Percentiles rank a stretch among this genome's conserved stretches.
Conservation (phyloP, 2,888 invertebrate genomes). For the Diplolepis rosae region DNA sequence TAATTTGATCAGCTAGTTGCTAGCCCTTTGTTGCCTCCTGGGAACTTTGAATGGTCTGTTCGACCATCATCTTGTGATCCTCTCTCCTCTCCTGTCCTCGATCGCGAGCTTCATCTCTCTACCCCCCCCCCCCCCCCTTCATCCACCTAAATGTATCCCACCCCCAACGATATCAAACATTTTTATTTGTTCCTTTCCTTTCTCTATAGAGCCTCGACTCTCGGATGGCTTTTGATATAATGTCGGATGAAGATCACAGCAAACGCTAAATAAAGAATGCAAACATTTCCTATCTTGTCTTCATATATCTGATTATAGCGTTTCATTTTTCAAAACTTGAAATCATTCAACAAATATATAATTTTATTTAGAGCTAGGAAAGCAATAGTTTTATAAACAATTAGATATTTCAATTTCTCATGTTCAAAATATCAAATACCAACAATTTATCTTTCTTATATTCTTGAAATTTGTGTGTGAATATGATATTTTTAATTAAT, state of each 20-base stretch:
- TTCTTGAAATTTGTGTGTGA: too few relatives aligned
- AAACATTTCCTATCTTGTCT: conserved; percentile 39
- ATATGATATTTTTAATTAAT: too few relatives aligned
- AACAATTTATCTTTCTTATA: too few relatives aligned
- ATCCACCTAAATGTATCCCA: conserved; percentile 49
- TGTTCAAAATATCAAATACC: too few relatives aligned
- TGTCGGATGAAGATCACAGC: conserved; percentile 53
- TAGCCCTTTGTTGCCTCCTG: conserved; percentile 73
- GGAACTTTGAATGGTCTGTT: conserved; percentile 71
- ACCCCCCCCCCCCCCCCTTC: conserved; percentile 31
- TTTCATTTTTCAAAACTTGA: too few relatives aligned
- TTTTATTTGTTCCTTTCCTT: neutral
- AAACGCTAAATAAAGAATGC: conserved; percentile 56
- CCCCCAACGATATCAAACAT: neutral
- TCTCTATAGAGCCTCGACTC: neutral
- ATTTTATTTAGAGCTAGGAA: too few relatives aligned
- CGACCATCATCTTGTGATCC: conserved; percentile 53
- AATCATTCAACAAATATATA: too few relatives aligned
- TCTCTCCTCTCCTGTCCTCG: conserved; percentile 35
- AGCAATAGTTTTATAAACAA: too few relatives aligned
- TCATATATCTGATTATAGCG: too few relatives aligned
- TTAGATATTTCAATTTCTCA: too few relatives aligned
- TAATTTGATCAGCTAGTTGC: conserved; percentile 74
- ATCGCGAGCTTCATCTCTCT: conserved; percentile 35
- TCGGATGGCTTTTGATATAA: neutral